Percentiles rank a stretch among this genome's conserved stretches.
Conservation (phyloP, 53 echinoderm and acorn worm genomes). For the Actinopyga echinites region DNA sequence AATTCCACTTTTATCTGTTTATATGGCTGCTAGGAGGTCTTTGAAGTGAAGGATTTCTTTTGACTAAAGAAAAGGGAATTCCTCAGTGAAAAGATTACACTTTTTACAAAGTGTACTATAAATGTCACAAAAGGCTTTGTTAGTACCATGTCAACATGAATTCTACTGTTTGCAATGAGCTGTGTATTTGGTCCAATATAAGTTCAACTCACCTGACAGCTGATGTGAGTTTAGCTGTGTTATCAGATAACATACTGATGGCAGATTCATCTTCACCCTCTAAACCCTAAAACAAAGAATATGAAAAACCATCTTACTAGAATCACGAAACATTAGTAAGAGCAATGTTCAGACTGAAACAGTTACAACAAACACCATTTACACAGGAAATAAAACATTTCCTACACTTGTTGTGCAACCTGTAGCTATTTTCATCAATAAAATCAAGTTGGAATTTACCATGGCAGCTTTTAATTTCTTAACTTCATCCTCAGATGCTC, state of each 20-base stretch:
- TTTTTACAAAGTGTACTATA: no score
- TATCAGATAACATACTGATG: constrained; percentile 87
- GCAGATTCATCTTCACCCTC: constrained; percentile 96
- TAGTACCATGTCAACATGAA: no score
- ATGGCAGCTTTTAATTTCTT: constrained; percentile 95
- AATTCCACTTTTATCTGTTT: no score
- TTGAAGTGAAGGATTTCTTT: no score
- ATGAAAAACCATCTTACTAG: not conserved
- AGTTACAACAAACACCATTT: no score
- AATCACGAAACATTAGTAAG: not conserved
- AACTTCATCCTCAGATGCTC: constrained; percentile 97
- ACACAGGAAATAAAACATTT: not conserved
- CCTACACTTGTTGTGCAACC: not conserved
- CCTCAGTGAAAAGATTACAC: no score
- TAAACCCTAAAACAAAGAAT: constrained; percentile 69
- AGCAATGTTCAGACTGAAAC: not conserved
- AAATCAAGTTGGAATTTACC: constrained; percentile 51
- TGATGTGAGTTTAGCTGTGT: constrained; percentile 92
- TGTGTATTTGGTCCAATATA: no score
- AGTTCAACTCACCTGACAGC: constrained; percentile 78
- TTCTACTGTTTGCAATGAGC: no score
- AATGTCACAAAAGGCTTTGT: no score
- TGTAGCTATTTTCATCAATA: not conserved
- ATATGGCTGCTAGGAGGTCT: no score
- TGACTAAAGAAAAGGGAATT: no score